A percentile compares a stretch with the other conserved stretches of the same genome.
phyloP scores from a whole-genome alignment of 37 sponge, comb jelly and placozoan genomes.

The Beroe forskalii region DNA sequence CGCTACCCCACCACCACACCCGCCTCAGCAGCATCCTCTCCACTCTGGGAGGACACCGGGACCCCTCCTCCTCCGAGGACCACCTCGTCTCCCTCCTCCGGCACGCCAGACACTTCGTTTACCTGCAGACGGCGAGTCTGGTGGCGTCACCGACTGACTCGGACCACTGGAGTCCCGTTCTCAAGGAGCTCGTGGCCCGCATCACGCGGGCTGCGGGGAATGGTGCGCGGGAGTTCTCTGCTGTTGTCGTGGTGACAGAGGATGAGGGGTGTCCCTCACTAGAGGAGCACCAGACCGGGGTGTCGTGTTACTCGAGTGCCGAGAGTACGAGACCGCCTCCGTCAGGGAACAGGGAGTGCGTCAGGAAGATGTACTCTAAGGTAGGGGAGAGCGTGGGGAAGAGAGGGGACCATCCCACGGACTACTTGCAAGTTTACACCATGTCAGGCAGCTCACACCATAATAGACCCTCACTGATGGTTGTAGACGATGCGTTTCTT shows the following conservation, averaged over 20 bases:
- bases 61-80: background rate
- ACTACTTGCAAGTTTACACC: conserved; percentile 6
- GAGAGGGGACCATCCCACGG: background rate
- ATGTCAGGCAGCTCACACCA: background rate
- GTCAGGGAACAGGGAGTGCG: conserved; percentile 1
- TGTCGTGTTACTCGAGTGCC: background rate
- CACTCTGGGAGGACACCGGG: background rate
- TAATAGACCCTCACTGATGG: background rate
- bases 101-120: background rate
- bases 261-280: too few species aligned
- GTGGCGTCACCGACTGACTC: background rate
- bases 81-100: background rate
- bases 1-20: background rate
- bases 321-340: background rate
- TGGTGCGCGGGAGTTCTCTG: background rate
- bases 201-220: background rate
- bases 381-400: background rate
- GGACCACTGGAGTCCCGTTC: background rate
- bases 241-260: background rate
- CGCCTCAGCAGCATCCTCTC: background rate
- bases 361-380: background rate
- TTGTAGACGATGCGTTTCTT: background rate
- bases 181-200: background rate
- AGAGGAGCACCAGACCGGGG: background rate
- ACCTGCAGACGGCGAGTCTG: too few species aligned